Conservation (phyloP, 2,888 invertebrate species). For the Choreutis nemorana region DNA sequence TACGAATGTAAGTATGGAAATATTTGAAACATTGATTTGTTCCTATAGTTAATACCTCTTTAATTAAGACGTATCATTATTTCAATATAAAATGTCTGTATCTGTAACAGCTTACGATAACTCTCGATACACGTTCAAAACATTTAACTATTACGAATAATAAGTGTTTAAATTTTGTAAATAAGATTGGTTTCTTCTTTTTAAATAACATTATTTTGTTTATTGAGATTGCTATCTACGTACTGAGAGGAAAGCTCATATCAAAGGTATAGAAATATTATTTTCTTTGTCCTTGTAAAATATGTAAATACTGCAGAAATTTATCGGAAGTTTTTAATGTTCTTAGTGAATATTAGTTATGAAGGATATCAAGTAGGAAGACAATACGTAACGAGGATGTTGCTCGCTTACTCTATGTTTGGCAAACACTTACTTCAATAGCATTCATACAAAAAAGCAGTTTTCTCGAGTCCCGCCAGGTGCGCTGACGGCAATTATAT, state of each 20-base stretch:
- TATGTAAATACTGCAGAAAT: constrained; percentile 57
- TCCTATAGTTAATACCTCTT: constrained; percentile 9
- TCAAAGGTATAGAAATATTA: constrained; percentile 55
- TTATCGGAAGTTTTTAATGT: constrained; percentile 30
- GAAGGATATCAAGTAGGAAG: constrained; percentile 23
- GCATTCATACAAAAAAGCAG: too few species aligned
- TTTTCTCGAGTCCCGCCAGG: too few species aligned
- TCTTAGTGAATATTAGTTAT: constrained; percentile 40
- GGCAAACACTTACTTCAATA: too few species aligned
- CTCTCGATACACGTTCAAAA: too few species aligned
- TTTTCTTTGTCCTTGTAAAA: constrained; percentile 57
- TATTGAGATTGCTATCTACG: constrained; percentile 31
- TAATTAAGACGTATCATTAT: constrained; percentile 6
- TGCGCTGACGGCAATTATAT: too few species aligned
- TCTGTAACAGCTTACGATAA: too few species aligned
- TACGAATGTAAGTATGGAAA: constrained; percentile 1
- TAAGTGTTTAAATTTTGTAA: constrained; percentile 26
- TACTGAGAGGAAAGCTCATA: constrained; percentile 53
- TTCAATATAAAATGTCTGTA: constrained; percentile 3
- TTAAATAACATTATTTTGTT: constrained; percentile 15
- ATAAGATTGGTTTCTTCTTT: constrained; percentile 28
- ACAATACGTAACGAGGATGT: not conserved
- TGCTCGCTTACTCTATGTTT: too few species aligned
- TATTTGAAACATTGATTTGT: constrained; percentile 5
- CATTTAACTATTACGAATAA: too few species aligned